Evolutionary conservation across 2,113 vertebrate species (phyloP), one percentile per base, ranked within the genome.

Genomic region (Eptatretus burgeri): DNA sequence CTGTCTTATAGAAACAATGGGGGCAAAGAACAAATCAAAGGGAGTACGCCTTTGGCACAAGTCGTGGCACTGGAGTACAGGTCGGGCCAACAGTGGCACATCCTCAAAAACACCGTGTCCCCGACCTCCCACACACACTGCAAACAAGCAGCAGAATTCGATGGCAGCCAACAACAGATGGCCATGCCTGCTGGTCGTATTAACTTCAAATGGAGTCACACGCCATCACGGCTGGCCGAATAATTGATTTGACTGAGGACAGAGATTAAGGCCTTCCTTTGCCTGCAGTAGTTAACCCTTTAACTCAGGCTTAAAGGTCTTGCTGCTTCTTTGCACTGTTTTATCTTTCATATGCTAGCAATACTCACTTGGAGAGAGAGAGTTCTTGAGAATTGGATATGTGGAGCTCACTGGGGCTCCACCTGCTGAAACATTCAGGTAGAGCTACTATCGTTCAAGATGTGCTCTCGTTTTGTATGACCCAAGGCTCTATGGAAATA

Each of bases 231-330:
- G 56, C 56, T 11, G 56, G n/a, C 12, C 56, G 56, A 17, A 60
- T 60, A 60, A 60, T 60, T 60, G 56, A 60, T 10, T 60, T 60
- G 56, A 60, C 56, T n/a, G 56, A 60, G n/a, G 56, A 60, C 56
- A 60, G 20, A 20, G 20, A 11, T 20, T 20, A 17, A 60, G 56
- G 56, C 56, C 56, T 17, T 60, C 9, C 12, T 20, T 60, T n/a
- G n/a, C n/a, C 56, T 60, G n/a, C 56, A 41, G 3, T 41, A 41
- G 27, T 41, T 41, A 41, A 41, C 27, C 27, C 27, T 41, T 41
- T 41, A 41, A 41, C 27, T 41, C 27, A 41, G 27, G 56, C 56
- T n/a, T 60, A 12, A 11, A 60, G n/a, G n/a, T 13, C 20, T 60
- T 10, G 20, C 20, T 17, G 56, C 20, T 20, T 17, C 56, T 17